Conservation (phyloP, 37 sponge, comb jelly and placozoan genomes). For the Aphrocallistes beatrix region DNA sequence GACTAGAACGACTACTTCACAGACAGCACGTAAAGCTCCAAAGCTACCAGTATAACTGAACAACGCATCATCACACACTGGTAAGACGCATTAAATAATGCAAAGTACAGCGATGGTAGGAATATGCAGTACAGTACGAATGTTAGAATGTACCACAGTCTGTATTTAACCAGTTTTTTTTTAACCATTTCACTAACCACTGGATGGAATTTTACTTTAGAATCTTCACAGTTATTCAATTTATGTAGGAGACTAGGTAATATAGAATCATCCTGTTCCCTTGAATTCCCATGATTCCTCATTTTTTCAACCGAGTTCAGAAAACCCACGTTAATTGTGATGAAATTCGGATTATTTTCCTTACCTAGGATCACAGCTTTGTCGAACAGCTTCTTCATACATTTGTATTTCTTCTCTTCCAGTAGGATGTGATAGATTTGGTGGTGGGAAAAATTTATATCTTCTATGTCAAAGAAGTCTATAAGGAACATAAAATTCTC, state of each 20-base stretch:
- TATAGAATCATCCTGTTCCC: not conserved
- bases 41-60: not conserved
- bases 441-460: too few relatives aligned
- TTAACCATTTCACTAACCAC: not conserved
- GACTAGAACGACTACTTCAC: not conserved
- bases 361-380: too few relatives aligned
- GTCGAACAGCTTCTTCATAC: not conserved
- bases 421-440: not conserved
- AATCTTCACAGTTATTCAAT: not conserved
- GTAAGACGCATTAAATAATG: not conserved
- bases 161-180: not conserved
- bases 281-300: too few relatives aligned
- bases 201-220: not conserved
- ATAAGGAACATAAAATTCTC: too few relatives aligned
- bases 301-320: too few relatives aligned
- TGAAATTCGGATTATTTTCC: too few relatives aligned
- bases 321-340: too few relatives aligned
- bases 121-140: not conserved
- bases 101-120: not conserved
- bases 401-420: not conserved
- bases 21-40: not conserved
- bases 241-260: not conserved
- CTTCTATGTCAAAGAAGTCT: too few relatives aligned
- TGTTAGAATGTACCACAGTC: not conserved
- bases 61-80: slow-evolving; percentile 9